Evolutionary conservation across 92 coral and sea anemone species (phyloP).

Genomic region (Heliopora coerulea): DNA sequence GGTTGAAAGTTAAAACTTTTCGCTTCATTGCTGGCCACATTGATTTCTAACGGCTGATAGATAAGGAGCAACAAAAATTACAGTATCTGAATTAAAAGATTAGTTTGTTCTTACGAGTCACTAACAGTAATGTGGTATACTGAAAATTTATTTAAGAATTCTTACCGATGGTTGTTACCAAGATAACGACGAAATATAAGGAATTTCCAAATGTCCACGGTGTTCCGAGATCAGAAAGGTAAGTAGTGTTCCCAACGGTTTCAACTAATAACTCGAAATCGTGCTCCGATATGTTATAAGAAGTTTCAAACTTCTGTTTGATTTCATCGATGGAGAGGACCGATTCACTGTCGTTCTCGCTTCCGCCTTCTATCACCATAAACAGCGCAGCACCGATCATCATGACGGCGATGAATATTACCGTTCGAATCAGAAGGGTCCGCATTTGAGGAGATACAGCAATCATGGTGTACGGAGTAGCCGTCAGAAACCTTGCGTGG

Average conservation of each 20-base stretch:
- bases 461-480: too few relatives aligned
- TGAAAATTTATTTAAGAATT: neutral
- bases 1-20: too few relatives aligned
- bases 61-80: too few relatives aligned
- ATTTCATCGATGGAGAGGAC: neutral
- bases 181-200: neutral
- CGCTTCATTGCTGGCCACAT: too few relatives aligned
- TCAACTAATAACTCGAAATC: conserved; percentile 1
- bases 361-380: conserved; percentile 8
- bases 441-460: neutral
- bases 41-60: too few relatives aligned
- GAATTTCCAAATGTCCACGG: conserved; percentile 26
- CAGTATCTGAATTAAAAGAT: too few relatives aligned
- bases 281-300: neutral
- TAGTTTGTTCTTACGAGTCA: too few relatives aligned
- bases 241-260: conserved; percentile 9
- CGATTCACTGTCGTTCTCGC: neutral
- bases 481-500: too few relatives aligned
- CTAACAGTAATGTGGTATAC: neutral
- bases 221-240: neutral
- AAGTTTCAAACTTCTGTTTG: neutral
- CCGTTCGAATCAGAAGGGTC: neutral
- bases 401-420: conserved; percentile 5
- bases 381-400: conserved; percentile 6
- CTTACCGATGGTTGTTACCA: conserved; percentile 30